Percentiles rank a stretch among this genome's conserved stretches.
phyloP scores from a whole-genome alignment of 2,888 invertebrate genomes.

The Platycheirus albimanus region DNA sequence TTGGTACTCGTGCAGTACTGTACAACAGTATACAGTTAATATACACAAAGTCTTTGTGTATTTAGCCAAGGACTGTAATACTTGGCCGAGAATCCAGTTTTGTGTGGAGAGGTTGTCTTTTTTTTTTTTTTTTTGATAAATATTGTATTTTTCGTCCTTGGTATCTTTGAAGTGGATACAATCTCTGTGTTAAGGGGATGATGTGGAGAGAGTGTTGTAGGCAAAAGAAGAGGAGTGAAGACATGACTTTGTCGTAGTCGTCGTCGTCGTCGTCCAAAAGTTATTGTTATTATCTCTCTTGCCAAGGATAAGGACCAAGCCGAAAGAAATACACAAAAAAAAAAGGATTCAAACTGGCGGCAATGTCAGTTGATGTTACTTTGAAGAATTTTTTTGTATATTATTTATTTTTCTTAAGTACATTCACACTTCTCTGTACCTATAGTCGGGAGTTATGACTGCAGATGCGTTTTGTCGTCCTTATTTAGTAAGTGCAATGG shows the following conservation, averaged over 20 bases:
- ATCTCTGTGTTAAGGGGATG: slow-evolving; percentile 38
- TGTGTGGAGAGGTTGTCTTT: no score
- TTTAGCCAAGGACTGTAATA: slow-evolving; percentile 57
- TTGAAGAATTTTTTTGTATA: slow-evolving; percentile 47
- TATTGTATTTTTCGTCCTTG: slow-evolving; percentile 12
- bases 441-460: slow-evolving; percentile 51
- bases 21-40: no score
- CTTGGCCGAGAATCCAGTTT: slow-evolving; percentile 55
- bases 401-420: slow-evolving; percentile 55
- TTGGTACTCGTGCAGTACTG: background rate
- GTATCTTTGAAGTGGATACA: slow-evolving; percentile 38
- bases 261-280: slow-evolving; percentile 48
- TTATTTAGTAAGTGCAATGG: slow-evolving; percentile 46
- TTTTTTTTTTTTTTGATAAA: background rate
- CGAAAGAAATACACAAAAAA: background rate
- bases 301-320: slow-evolving; percentile 47
- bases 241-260: no score
- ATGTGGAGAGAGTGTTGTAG: no score
- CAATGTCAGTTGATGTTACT: slow-evolving; percentile 70
- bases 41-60: slow-evolving; percentile 26
- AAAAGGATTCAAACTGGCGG: slow-evolving; percentile 50
- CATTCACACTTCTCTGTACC: slow-evolving; percentile 62
- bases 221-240: slow-evolving; percentile 29
- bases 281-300: slow-evolving; percentile 68
- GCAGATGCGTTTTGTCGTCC: slow-evolving; percentile 66